These are phyloP conservation scores for Isaurus tuberculatus DNA, from an alignment of 92 coral and sea anemone species.

Conservation along the genomic window DNA sequence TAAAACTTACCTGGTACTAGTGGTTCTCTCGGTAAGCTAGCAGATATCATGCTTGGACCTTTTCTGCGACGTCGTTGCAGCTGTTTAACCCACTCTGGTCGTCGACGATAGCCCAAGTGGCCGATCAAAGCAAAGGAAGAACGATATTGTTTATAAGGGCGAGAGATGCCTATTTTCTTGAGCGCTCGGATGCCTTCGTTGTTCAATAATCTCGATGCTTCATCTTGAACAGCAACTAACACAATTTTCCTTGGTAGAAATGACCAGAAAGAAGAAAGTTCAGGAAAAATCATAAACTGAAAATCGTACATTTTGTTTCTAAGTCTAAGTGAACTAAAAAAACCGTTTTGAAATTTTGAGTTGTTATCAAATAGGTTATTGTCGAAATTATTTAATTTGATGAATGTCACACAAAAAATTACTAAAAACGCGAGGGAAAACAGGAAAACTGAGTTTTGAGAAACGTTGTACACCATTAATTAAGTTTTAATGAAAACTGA, in stretches of 20 bases:
- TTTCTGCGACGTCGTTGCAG: slow-evolving; percentile 19
- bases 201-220: background rate
- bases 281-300: background rate
- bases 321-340: too few species aligned
- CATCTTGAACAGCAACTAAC: slow-evolving; percentile 44
- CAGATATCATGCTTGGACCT: slow-evolving; percentile 46
- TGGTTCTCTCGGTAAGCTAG: slow-evolving; percentile 20
- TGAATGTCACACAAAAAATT: too few species aligned
- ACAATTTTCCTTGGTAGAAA: slow-evolving; percentile 43
- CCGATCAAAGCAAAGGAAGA: slow-evolving; percentile 32
- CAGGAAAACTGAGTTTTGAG: too few species aligned
- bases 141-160: slow-evolving; percentile 4
- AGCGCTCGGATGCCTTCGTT: slow-evolving; percentile 25
- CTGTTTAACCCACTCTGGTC: slow-evolving; percentile 40
- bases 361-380: too few species aligned
- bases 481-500: too few species aligned
- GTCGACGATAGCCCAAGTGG: slow-evolving; percentile 31
- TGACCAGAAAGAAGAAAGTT: background rate
- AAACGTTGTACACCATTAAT: too few species aligned
- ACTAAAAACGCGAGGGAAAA: too few species aligned
- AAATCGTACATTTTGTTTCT: too few species aligned
- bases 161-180: slow-evolving; percentile 32
- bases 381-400: too few species aligned
- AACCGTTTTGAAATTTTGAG: too few species aligned
- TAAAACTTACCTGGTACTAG: slow-evolving; percentile 34